Base-by-base conservation (phyloP, 2,113 vertebrate species). In the Zosterops japonicus region DNA sequence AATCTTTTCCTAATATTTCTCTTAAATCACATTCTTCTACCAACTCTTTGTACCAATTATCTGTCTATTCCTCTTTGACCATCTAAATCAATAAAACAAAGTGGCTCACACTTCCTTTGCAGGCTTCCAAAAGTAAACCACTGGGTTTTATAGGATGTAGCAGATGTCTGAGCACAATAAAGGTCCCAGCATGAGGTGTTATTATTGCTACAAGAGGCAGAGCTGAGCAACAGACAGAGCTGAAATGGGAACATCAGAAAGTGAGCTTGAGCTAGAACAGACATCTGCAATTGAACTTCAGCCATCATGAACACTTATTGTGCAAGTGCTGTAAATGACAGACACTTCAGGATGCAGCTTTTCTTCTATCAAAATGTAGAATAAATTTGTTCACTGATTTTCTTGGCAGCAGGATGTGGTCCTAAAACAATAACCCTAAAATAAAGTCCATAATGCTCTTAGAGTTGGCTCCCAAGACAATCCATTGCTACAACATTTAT, bases 101-200 rank as follows among this genome's bases (percentile, higher is more conserved):
- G 57, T 27, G 65, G 44, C 13, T 94, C 56, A 52, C 17, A 52
- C 68, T 70, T 83, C 44, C 57, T 94, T 81, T 88, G 44, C 2
- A 9, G 80, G 8, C 68, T 74, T 89, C 60, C 80, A 89, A 81
- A 94, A 74, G 78, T 18, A 87, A 89, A 74, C 28, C 50, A 83
- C 7, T 3, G 47, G 25, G 71, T 63, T 95, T 86, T 36, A 74
- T 27, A 69, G 86, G 49, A 53, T 15, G 3, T 23, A 86, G 77
- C 69, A 95, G 76, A 87, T 86, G 53, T 91, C 80, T 57, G 15
- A 77, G 80, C 41, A 55, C 50, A 76, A 77, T 68, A 86, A 96
- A 83, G 59, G 19, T 49, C 83, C 84, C 71, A 87, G 59, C 46
- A 93, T 69, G 59, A 61, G 28, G 57, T 65, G 31, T 36, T 55